Evolutionary conservation across 2,113 vertebrate genomes (phyloP).

Genomic region (Numenius arquata): DNA sequence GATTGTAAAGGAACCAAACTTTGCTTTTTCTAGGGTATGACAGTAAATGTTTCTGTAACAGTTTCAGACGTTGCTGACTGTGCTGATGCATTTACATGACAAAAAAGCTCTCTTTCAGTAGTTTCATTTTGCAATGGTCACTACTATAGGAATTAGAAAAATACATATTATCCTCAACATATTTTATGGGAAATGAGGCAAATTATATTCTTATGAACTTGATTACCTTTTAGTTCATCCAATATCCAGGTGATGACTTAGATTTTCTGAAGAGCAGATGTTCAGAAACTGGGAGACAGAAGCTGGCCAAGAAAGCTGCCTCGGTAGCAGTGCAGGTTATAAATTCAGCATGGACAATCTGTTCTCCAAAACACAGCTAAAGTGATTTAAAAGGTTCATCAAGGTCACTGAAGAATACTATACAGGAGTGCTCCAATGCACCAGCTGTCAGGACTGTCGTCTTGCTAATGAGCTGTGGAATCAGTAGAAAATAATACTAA

Average conservation of each 20-base stretch:
- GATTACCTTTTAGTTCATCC: background rate
- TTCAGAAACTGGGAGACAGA: slow-evolving; percentile 9
- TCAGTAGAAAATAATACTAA: slow-evolving; percentile 25
- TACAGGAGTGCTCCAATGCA: slow-evolving; percentile 14
- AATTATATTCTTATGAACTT: background rate
- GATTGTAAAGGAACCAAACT: background rate
- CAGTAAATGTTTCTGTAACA: background rate
- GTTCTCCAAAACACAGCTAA: slow-evolving; percentile 48
- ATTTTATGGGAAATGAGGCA: background rate
- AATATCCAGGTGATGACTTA: slow-evolving; percentile 6
- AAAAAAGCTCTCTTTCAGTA: background rate
- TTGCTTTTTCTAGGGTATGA: background rate
- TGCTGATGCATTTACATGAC: background rate
- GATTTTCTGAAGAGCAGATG: slow-evolving; percentile 38
- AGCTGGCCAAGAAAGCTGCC: slow-evolving; percentile 27
- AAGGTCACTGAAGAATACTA: slow-evolving; percentile 39
- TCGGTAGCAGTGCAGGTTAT: slow-evolving; percentile 34
- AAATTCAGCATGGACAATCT: slow-evolving; percentile 48
- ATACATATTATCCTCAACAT: background rate
- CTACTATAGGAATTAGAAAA: background rate
- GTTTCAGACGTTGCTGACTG: background rate
- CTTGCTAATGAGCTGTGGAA: slow-evolving; percentile 38
- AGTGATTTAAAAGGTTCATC: slow-evolving; percentile 53
- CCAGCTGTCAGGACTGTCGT: slow-evolving; percentile 40
- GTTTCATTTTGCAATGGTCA: background rate